These are phyloP conservation scores for Silurus asotus DNA, from an alignment of 2,113 vertebrate species.

Conservation along the genomic window DNA sequence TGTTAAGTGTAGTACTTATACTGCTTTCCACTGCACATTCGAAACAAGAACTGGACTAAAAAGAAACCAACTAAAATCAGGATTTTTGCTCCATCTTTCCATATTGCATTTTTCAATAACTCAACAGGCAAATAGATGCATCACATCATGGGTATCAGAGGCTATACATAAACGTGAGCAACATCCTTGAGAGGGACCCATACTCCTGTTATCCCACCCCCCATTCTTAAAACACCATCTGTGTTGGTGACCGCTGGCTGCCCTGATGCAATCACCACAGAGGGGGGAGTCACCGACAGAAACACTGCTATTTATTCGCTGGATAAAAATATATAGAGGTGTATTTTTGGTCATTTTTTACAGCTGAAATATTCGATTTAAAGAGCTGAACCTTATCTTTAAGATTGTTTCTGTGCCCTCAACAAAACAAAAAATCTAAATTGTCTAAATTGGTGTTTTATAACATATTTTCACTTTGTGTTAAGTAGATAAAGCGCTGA, in stretches of 20 bases:
- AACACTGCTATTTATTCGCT: background rate
- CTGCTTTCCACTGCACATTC: background rate
- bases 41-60: background rate
- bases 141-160: background rate
- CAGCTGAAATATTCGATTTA: background rate
- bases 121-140: background rate
- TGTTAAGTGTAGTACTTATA: background rate
- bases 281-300: background rate
- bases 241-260: slow-evolving; percentile 18
- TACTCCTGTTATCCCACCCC: background rate
- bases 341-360: background rate
- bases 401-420: background rate
- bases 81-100: background rate
- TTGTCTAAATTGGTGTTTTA: background rate
- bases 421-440: background rate
- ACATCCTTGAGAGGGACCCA: background rate
- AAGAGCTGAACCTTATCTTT: background rate
- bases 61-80: background rate
- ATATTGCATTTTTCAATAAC: background rate
- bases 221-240: slow-evolving; percentile 1
- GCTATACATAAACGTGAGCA: background rate
- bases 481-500: background rate
- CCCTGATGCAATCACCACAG: slow-evolving; percentile 7
- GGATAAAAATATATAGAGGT: background rate
- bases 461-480: background rate